Base-by-base conservation (phyloP, 2,888 invertebrate genomes). In the Cecidostiba fungosa region DNA sequence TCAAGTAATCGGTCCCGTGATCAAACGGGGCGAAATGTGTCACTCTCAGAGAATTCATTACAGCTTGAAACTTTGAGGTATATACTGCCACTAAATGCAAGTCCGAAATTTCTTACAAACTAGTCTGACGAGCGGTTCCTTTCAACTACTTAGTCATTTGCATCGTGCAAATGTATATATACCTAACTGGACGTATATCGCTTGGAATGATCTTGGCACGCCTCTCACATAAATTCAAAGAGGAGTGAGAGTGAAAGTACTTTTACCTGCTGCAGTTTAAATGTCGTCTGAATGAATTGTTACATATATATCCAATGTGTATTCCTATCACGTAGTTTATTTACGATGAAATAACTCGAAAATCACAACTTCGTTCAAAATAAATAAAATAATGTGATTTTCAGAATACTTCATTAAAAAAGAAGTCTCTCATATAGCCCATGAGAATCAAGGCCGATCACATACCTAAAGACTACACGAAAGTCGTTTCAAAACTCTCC, bases 181-280 rank as follows among this genome's bases (percentile, higher is more conserved):
- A 29, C 23, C 8, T 1, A 32, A 29, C 10, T 36, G 23, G 59
- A 32, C 19, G 29, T 77, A 72, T 23, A 72, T 72, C 59, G 39
- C 29, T 26, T 14, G 26, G 26, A n/a, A 74, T 29, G 76, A 85
- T 85, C 81, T 85, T 82, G 77, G 43, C 77, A 77, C 66, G 77
- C 66, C 8, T 26, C 72, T 82, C 72, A 77, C 73, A 77, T 81
- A 77, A 77, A 72, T 70, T 70, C 73, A 19, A 12, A 16, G 50
- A 14, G 16, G 23, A 62, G 23, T 2, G 47, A 77, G 50, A 82
- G 85, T 36, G 77, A 77, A 72, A 81, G 72, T 70, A 29, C 43
- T 82, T 66, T 66, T 70, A 29, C 62, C 47, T n/a, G n/a, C 62
- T 10, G 78, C 59, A 74, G 66, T 78, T 78, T 29, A 54, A 72